Conservation (phyloP, 1,140 invertebrate species). For the Melanaphis sacchari region DNA sequence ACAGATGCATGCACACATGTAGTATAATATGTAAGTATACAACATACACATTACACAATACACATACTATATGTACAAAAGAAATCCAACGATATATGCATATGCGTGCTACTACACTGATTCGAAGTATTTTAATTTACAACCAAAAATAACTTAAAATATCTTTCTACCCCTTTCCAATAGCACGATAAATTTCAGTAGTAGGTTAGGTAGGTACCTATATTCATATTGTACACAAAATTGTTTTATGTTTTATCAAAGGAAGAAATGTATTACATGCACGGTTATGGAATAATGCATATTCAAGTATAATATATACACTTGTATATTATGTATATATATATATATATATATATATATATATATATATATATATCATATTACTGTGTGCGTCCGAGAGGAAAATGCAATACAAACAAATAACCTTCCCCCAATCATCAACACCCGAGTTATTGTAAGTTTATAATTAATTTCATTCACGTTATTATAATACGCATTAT, state of each 20-base stretch:
- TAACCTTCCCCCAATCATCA: neutral
- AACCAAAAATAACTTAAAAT: neutral
- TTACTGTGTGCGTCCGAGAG: neutral
- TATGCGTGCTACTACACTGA: too few relatives aligned
- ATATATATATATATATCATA: neutral
- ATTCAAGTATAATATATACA: neutral
- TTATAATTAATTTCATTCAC: slow-evolving; percentile 11
- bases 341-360: neutral
- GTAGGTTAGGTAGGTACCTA: neutral
- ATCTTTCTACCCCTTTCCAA: neutral
- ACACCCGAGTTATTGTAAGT: neutral
- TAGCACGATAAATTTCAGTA: neutral
- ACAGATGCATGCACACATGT: neutral
- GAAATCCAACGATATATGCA: neutral
- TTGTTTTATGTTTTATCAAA: neutral
- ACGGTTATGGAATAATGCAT: neutral
- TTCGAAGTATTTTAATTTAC: slow-evolving; percentile 1
- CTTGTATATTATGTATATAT: too few relatives aligned
- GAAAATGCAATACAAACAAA: slow-evolving; percentile 37
- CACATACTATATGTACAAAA: neutral
- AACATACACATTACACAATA: neutral
- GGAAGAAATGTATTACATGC: slow-evolving; percentile 11
- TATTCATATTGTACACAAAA: neutral
- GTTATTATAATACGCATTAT: neutral
- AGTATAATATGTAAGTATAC: too few relatives aligned